Base-by-base conservation (phyloP, 2,113 vertebrate species). In the Actenoides lindsayi region DNA sequence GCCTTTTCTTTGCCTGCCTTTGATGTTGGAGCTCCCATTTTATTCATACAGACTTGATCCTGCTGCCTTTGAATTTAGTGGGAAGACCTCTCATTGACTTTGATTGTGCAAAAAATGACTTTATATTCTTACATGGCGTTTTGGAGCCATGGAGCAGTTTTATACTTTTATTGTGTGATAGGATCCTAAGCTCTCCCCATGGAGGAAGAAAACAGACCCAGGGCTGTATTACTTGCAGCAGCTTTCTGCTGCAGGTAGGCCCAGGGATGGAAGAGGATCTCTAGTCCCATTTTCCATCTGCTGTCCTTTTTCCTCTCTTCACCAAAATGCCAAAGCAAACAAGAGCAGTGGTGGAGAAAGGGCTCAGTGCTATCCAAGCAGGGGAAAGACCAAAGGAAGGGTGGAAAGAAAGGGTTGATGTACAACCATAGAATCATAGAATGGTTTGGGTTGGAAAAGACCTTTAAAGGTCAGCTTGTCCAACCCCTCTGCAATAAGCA, bases 1-100 rank as follows among this genome's bases (percentile, higher is more conserved):
- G 91, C n/a, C 31, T 44, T 83, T 95, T 91, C 84, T 82, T 91
- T 94, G 35, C 11, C 53, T 76, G 89, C 42, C 84, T 96, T 94
- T 97, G 94, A 96, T 93, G 74, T 44, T 64, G 44, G 53, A 79
- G 41, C n/a, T 93, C 87, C 65, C 17, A 8, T 73, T 94, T 91
- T 84, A 76, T 76, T 89, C 3, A 1, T n/a, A 64, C 31, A 57
- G 67, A 41, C 48, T 82, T 90, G 67, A 54, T 87, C 44, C 56
- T 68, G 15, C 76, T 75, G 64, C 77, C 68, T 79, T 44, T 79
- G 65, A 68, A 73, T 89, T 71, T 64, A 76, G 50, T 6, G 15
- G 77, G 48, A 89, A 89, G 37, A 75, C 28, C 18, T 89, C 57
- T 59, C 27, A 5, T 39, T 37, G 28, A 27, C 74, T 78, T 76